phyloP scores from a whole-genome alignment of 2,888 invertebrate genomes.

The Panzeria rudis region DNA sequence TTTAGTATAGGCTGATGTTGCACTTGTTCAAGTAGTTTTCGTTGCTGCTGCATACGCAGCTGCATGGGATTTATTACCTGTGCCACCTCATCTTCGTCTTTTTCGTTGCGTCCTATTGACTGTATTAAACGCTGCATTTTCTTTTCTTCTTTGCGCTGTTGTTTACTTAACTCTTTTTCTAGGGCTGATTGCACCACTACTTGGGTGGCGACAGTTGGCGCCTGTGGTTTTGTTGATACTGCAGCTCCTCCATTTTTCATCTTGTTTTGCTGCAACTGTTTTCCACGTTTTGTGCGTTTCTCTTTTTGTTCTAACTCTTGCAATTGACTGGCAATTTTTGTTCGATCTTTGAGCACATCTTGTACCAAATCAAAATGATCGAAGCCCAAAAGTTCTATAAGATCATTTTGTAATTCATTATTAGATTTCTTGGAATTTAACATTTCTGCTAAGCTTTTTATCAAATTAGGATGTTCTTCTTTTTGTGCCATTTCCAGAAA shows the following conservation, averaged over 20 bases:
- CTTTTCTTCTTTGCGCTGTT: constrained; percentile 93
- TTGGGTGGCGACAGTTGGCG: constrained; percentile 90
- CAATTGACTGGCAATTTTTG: constrained; percentile 84
- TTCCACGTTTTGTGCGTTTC: constrained; percentile 77
- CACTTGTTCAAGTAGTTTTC: constrained; percentile 79
- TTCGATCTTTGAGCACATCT: constrained; percentile 87
- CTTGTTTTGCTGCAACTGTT: constrained; percentile 75
- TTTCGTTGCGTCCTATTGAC: constrained; percentile 72
- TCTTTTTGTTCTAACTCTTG: constrained; percentile 79
- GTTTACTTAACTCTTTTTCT: constrained; percentile 91
- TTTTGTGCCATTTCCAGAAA: constrained; percentile 76
- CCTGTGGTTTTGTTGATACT: constrained; percentile 72
- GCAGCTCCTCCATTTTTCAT: constrained; percentile 37
- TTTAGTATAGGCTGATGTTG: constrained; percentile 80
- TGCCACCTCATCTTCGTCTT: constrained; percentile 79
- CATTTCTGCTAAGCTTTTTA: constrained; percentile 82
- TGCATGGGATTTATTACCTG: constrained; percentile 84
- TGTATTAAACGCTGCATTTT: constrained; percentile 85
- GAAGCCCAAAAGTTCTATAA: constrained; percentile 94
- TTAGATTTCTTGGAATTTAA: constrained; percentile 87
- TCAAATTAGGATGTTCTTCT: constrained; percentile 71
- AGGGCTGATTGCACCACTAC: constrained; percentile 93
- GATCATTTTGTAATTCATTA: constrained; percentile 90
- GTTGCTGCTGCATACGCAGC: constrained; percentile 80
- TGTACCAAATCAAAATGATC: constrained; percentile 91